These are phyloP conservation scores for Hycleus phaleratus DNA, from an alignment of 1,140 invertebrate species.

Conservation along the genomic window DNA sequence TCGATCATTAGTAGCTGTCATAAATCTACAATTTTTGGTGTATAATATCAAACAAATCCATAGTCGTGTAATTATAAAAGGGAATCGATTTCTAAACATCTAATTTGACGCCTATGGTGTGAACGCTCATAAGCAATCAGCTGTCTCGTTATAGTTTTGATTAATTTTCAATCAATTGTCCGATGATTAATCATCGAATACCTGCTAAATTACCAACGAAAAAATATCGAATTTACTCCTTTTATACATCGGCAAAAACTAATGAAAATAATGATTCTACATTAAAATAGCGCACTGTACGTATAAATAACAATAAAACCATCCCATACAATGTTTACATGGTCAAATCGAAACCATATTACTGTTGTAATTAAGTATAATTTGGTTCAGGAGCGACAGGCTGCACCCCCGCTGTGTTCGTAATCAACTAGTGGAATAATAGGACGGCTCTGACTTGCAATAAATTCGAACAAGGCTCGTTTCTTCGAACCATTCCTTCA, in stretches of 20 bases:
- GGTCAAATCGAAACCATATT: constrained; percentile 34
- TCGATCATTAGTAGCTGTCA: background rate
- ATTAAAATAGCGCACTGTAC: background rate
- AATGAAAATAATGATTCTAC: background rate
- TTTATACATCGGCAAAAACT: background rate
- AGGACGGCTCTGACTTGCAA: constrained; percentile 39
- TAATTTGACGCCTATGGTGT: constrained; percentile 40
- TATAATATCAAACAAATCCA: constrained; percentile 3
- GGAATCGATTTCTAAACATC: constrained; percentile 24
- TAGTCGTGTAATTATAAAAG: constrained; percentile 7
- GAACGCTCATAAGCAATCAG: constrained; percentile 39
- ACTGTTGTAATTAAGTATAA: constrained; percentile 38
- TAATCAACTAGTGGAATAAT: constrained; percentile 39
- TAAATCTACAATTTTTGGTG: background rate
- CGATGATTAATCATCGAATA: constrained; percentile 31
- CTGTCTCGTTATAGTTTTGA: constrained; percentile 44
- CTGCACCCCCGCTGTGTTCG: constrained; percentile 35
- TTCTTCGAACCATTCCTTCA: constrained; percentile 13
- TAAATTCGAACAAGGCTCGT: constrained; percentile 34
- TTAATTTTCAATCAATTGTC: constrained; percentile 43
- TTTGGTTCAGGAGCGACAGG: constrained; percentile 38
- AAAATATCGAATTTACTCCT: too few relatives aligned
- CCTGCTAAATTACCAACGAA: too few relatives aligned
- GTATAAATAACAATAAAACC: too few relatives aligned
- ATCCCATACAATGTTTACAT: constrained; percentile 19